Evolutionary conservation across 2,797 vertebrate species (phyloP).

Genomic region (Gymnoscopelus microlampas): DNA sequence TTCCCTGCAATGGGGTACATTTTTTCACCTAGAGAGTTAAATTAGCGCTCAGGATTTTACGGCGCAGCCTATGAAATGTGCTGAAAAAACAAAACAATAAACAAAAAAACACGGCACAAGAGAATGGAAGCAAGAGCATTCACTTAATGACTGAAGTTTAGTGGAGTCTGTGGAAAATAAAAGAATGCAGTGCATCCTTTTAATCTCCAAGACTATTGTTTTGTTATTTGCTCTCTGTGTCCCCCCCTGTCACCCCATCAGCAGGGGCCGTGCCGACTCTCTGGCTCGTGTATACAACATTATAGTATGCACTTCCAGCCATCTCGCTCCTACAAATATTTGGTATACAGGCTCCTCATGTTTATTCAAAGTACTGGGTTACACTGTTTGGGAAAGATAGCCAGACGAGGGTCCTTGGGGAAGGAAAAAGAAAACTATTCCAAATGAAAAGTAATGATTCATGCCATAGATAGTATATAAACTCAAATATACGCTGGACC

Average conservation of each 20-base stretch:
- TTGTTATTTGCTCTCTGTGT: constrained; percentile 30
- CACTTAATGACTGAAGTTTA: constrained; percentile 30
- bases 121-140: constrained; percentile 26
- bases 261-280: constrained; percentile 72
- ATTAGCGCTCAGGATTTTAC: too few relatives aligned
- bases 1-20: too few relatives aligned
- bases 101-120: too few relatives aligned
- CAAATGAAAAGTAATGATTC: constrained; percentile 84
- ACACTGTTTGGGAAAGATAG: constrained; percentile 85
- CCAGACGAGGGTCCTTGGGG: constrained; percentile 77
- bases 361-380: constrained; percentile 85
- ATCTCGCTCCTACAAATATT: constrained; percentile 84
- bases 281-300: constrained; percentile 80
- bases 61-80: too few relatives aligned
- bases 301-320: constrained; percentile 79
- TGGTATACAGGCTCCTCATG: constrained; percentile 83
- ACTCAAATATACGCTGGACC: constrained; percentile 74
- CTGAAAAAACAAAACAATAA: too few relatives aligned
- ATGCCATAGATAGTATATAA: constrained; percentile 80
- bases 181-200: constrained; percentile 33
- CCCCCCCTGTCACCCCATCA: constrained; percentile 73
- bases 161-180: constrained; percentile 34
- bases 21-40: too few relatives aligned
- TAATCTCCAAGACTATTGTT: constrained; percentile 55
- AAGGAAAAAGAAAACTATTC: constrained; percentile 78